Conservation (phyloP, 2,113 vertebrate genomes). For the Nycticebus coucang region DNA sequence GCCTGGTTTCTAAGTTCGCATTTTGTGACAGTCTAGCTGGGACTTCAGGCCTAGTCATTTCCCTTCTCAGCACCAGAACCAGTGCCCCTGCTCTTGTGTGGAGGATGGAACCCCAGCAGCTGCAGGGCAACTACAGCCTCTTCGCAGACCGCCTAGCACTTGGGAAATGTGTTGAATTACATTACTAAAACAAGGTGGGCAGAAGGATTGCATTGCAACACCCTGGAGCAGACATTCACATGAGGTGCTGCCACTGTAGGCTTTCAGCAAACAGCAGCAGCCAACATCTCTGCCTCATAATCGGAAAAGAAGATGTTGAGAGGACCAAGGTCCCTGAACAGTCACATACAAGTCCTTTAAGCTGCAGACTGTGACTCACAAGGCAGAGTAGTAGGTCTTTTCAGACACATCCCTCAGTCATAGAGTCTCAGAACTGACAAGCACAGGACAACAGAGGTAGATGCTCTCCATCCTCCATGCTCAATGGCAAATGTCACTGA, state of each 20-base stretch:
- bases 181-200: conserved; percentile 25
- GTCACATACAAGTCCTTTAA: not conserved
- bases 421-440: not conserved
- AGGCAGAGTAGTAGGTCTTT: not conserved
- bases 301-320: not conserved
- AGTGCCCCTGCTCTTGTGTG: not conserved
- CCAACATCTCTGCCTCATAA: not conserved
- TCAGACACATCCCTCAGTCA: not conserved
- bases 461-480: fast-evolving
- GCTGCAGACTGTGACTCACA: not conserved
- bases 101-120: not conserved
- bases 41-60: not conserved
- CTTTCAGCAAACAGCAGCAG: not conserved
- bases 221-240: not conserved
- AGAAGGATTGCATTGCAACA: conserved; percentile 39
- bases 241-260: not conserved
- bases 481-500: not conserved
- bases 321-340: not conserved
- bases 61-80: not conserved
- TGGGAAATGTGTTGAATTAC: conserved; percentile 40
- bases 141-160: conserved; percentile 20
- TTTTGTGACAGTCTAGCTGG: not conserved
- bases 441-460: fast-evolving
- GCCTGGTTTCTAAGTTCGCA: not conserved
- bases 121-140: not conserved